phyloP scores from a whole-genome alignment of 1,140 invertebrate species.

The Drosophila parabipectinata region DNA sequence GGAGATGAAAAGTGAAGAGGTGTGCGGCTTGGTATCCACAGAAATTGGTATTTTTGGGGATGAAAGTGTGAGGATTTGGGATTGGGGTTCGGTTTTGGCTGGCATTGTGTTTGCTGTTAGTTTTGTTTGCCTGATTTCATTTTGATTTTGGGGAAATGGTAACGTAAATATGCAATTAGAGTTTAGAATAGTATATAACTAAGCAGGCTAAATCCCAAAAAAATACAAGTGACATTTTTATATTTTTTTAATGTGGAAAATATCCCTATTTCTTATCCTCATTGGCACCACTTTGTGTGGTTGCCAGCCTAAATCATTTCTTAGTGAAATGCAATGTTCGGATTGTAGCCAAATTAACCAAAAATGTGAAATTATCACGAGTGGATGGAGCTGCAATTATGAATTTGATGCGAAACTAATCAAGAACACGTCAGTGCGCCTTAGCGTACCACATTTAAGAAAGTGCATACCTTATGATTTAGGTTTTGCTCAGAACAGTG shows the following conservation, averaged over 20 bases:
- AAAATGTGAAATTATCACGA: neutral
- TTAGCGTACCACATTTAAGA: neutral
- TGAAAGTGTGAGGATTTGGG: constrained; percentile 5
- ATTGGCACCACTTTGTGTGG: neutral
- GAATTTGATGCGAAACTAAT: neutral
- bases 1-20: neutral
- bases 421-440: neutral
- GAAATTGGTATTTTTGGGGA: neutral
- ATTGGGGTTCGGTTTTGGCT: constrained; percentile 24
- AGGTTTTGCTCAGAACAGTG: neutral
- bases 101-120: constrained; percentile 9
- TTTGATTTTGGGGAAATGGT: constrained; percentile 61
- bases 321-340: constrained; percentile 7
- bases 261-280: neutral
- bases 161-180: constrained; percentile 67
- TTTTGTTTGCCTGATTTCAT: constrained; percentile 37
- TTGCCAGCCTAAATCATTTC: neutral
- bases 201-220: neutral
- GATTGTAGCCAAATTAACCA: constrained; percentile 4
- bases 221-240: neutral
- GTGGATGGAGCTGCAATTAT: constrained; percentile 11
- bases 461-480: constrained; percentile 8
- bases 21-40: neutral
- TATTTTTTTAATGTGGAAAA: constrained; percentile 1
- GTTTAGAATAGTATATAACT: neutral